Base-by-base conservation (phyloP, 1,140 invertebrate species). In the Heliconius melpomene region DNA sequence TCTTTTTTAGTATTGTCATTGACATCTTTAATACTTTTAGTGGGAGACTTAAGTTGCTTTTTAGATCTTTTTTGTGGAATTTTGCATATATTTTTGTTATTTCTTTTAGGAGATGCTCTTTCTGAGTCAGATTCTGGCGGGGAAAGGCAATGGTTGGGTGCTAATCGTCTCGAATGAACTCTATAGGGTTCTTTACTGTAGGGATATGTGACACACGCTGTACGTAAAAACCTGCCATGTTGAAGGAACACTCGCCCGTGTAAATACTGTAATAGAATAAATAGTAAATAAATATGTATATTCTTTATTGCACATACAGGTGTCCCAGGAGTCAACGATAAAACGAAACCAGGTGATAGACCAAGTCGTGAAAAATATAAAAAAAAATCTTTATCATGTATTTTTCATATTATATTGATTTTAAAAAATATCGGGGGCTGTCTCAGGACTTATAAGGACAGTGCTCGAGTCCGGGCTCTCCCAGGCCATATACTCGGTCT, bases 211-310 rank as follows among this genome's bases (percentile, higher is more conserved):
- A 97, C 96, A 84, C 96, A 96, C 2, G 96, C 96, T 11, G 96
- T 95, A 66, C 96, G 95, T 75, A 97, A 89, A 38, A 96, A 95
- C 86, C 96, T 96, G 0, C 96, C 96, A 52, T 96, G 96, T 93
- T 97, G 96, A 16, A 97, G 94, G 87, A 96, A 97, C 26, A 97
- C 95, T 83, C 96, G 95, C 8, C 97, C 97, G 92, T 97, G 96
- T 8, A 97, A 94, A 87, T 97, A 97, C 97, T 97, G 85, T 29
- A 93, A 92, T 74, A 60, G 71, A 84, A 74, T 78, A 46, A 26
- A 11, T 57, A n/a, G n/a, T n/a, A n/a, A n/a, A n/a, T n/a, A n/a
- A n/a, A n/a, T n/a, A n/a, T n/a, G n/a, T n/a, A n/a, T n/a, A n/a
- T n/a, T n/a, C n/a, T n/a, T n/a, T n/a, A n/a, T n/a, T n/a, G n/a